Evolutionary conservation across 2,113 vertebrate genomes (phyloP).

Genomic region (Argyrosomus japonicus): DNA sequence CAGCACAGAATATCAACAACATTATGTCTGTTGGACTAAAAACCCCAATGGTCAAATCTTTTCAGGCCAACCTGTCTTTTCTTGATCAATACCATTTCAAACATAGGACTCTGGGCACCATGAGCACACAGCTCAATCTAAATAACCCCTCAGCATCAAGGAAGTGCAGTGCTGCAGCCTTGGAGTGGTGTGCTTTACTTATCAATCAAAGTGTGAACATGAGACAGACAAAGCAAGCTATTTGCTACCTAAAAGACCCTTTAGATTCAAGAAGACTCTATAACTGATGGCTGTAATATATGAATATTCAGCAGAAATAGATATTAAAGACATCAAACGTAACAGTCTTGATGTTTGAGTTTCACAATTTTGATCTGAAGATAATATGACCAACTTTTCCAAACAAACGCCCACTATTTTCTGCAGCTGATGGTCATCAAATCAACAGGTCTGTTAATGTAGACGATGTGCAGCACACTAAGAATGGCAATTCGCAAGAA

Average conservation of each 20-base stretch:
- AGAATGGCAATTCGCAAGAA: neutral
- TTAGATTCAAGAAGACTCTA: no score
- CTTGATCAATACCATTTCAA: slow-evolving; percentile 59
- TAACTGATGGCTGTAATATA: neutral
- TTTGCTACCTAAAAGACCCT: neutral
- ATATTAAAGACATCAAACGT: neutral
- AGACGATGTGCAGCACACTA: neutral
- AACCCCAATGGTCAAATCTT: slow-evolving; percentile 42
- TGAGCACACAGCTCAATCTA: slow-evolving; percentile 21
- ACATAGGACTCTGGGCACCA: slow-evolving; percentile 10
- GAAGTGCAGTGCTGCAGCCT: neutral
- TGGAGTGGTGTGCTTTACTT: neutral
- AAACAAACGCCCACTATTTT: neutral
- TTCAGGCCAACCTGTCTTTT: slow-evolving; percentile 45
- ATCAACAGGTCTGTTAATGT: neutral
- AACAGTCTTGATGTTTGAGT: neutral
- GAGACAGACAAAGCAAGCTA: neutral
- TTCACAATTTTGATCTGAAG: neutral
- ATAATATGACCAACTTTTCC: neutral
- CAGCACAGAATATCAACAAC: slow-evolving; percentile 49
- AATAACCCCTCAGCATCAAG: neutral
- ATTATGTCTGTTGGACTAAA: slow-evolving; percentile 32
- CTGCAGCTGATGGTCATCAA: neutral
- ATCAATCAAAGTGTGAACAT: neutral
- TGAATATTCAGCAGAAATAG: neutral